phyloP scores from a whole-genome alignment of 2,797 vertebrate genomes.

The Schizopygopsis pylzovi region DNA sequence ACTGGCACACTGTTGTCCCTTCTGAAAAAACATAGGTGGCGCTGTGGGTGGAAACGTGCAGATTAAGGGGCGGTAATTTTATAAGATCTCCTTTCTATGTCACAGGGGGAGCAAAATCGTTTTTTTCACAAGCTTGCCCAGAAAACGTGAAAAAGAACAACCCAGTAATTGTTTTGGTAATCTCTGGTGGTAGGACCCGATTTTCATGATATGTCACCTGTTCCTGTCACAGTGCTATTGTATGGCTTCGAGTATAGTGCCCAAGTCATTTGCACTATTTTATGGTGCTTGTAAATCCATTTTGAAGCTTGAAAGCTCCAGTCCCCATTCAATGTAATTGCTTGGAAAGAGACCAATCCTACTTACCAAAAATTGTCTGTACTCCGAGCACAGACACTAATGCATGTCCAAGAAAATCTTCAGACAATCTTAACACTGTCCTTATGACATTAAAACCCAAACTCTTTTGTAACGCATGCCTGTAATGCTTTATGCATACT shows the following conservation, averaged over 20 bases:
- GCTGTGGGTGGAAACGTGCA: too few relatives aligned
- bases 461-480: conserved; percentile 47
- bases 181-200: too few relatives aligned
- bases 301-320: neutral
- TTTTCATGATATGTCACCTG: neutral
- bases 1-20: too few relatives aligned
- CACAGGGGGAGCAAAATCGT: too few relatives aligned
- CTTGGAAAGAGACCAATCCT: neutral
- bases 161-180: too few relatives aligned
- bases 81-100: too few relatives aligned
- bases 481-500: conserved; percentile 23
- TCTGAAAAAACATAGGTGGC: too few relatives aligned
- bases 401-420: conserved; percentile 2
- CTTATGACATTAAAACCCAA: neutral
- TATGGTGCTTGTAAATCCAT: neutral
- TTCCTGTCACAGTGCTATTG: neutral
- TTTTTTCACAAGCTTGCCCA: too few relatives aligned
- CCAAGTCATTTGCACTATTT: neutral
- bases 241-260: neutral
- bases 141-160: too few relatives aligned
- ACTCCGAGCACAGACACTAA: neutral
- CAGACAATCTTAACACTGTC: neutral
- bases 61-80: too few relatives aligned
- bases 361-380: neutral
- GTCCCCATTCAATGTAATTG: neutral